A percentile compares a stretch with the other conserved stretches of the same genome.
Conservation (phyloP, 2,113 vertebrate species). For the Centropus unirufus region DNA sequence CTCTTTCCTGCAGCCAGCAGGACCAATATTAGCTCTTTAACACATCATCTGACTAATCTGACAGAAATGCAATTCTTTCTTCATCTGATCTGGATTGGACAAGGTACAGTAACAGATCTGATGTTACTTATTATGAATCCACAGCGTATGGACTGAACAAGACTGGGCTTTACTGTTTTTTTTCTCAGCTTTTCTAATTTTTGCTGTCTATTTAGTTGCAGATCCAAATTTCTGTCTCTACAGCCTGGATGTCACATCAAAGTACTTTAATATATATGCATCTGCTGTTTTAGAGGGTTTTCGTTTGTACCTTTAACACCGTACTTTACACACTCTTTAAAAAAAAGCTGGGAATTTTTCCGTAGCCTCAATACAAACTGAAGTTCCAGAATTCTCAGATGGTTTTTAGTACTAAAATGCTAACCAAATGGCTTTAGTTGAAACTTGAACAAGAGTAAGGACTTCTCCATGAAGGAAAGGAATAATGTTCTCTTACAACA, state of each 20-base stretch:
- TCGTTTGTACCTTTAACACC: not conserved
- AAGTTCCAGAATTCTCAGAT: not conserved
- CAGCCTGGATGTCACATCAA: not conserved
- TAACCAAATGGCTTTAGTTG: not conserved
- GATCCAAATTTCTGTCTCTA: not conserved
- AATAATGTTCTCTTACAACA: not conserved
- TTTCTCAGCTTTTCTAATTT: not conserved
- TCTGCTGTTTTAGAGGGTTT: not conserved
- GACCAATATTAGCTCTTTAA: not conserved
- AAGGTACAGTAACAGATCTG: not conserved
- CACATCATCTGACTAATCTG: not conserved
- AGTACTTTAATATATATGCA: not conserved
- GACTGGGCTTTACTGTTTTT: not conserved
- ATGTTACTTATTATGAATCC: not conserved
- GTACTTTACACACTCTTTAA: not conserved
- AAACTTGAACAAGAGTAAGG: not conserved
- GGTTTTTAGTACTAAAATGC: not conserved
- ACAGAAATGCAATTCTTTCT: not conserved
- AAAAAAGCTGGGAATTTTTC: not conserved
- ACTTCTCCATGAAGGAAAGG: not conserved
- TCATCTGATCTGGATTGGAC: not conserved
- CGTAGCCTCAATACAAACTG: fast-evolving
- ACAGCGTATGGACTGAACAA: not conserved
- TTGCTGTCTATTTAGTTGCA: not conserved
- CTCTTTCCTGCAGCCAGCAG: not conserved